Percentiles rank a stretch among this genome's conserved stretches.
These are phyloP conservation scores for Stictocephala bisonia DNA, from an alignment of 2,888 invertebrate genomes.

Conservation along the genomic window DNA sequence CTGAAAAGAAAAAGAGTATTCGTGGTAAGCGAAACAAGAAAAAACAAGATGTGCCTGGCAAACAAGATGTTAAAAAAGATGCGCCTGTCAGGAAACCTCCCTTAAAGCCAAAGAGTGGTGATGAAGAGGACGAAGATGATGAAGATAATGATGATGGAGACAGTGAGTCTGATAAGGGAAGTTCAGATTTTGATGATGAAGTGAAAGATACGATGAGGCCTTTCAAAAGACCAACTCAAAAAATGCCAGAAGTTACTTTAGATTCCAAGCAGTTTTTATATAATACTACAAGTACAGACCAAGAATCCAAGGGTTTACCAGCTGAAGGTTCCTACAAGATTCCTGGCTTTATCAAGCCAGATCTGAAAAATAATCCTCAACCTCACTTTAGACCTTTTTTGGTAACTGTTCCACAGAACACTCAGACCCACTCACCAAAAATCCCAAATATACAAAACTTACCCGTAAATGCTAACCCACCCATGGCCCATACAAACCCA, in stretches of 20 bases:
- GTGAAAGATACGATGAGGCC: neutral
- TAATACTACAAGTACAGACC: neutral
- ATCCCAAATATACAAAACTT: too few species aligned
- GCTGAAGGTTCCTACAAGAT: too few species aligned
- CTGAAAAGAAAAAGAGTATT: constrained; percentile 49
- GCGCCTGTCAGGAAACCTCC: too few species aligned
- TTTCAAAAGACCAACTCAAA: neutral
- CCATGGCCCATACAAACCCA: too few species aligned
- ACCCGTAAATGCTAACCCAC: too few species aligned
- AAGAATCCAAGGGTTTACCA: neutral
- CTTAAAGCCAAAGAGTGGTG: neutral
- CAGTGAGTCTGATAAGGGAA: constrained; percentile 21
- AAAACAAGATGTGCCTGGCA: neutral
- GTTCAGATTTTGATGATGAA: constrained; percentile 5
- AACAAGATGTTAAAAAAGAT: too few species aligned
- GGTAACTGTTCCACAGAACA: too few species aligned
- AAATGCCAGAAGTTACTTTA: neutral
- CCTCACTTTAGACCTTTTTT: too few species aligned
- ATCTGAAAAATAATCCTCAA: too few species aligned
- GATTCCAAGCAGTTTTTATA: neutral
- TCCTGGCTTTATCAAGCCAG: too few species aligned
- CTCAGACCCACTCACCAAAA: too few species aligned
- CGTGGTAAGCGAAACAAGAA: neutral
- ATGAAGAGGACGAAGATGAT: constrained; percentile 12
- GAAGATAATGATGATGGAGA: constrained; percentile 4